These are phyloP conservation scores for Xestia sexstrigata DNA, from an alignment of 2,888 invertebrate species.

Conservation along the genomic window DNA sequence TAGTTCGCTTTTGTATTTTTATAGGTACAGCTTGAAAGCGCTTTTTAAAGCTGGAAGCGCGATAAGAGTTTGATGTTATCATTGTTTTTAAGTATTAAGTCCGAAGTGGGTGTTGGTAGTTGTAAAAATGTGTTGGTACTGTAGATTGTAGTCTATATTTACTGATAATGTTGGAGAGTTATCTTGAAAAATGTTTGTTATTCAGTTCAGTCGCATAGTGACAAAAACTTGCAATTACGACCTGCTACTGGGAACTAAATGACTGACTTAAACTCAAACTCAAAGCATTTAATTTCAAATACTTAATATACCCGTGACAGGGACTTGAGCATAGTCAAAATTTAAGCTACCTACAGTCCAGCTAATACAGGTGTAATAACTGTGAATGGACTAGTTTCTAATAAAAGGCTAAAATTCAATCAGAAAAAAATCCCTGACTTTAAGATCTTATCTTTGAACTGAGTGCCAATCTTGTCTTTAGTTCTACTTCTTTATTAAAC, in stretches of 20 bases:
- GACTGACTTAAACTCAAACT: not conserved
- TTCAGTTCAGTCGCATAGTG: not conserved
- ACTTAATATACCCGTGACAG: too few relatives aligned
- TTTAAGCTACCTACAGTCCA: too few relatives aligned
- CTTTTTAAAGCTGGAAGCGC: conserved; percentile 51
- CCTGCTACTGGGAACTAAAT: not conserved
- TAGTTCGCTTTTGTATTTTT: conserved; percentile 56
- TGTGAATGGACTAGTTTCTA: too few relatives aligned
- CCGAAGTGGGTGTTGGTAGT: conserved; percentile 16
- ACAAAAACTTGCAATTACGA: not conserved
- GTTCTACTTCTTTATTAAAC: too few relatives aligned
- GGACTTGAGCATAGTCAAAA: too few relatives aligned
- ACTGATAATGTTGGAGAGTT: not conserved
- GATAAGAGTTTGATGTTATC: conserved; percentile 46
- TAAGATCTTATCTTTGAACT: too few relatives aligned
- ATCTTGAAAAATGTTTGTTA: not conserved
- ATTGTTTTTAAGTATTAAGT: conserved; percentile 31
- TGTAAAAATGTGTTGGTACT: not conserved
- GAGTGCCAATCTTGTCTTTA: too few relatives aligned
- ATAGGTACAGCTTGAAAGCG: conserved; percentile 52
- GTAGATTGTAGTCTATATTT: not conserved
- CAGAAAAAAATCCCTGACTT: not conserved
- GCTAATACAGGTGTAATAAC: too few relatives aligned
- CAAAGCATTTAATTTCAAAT: too few relatives aligned
- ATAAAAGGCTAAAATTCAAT: too few relatives aligned